Percentiles rank a stretch among this genome's conserved stretches.
phyloP scores from a whole-genome alignment of 2,113 vertebrate species.

The Siniperca chuatsi region DNA sequence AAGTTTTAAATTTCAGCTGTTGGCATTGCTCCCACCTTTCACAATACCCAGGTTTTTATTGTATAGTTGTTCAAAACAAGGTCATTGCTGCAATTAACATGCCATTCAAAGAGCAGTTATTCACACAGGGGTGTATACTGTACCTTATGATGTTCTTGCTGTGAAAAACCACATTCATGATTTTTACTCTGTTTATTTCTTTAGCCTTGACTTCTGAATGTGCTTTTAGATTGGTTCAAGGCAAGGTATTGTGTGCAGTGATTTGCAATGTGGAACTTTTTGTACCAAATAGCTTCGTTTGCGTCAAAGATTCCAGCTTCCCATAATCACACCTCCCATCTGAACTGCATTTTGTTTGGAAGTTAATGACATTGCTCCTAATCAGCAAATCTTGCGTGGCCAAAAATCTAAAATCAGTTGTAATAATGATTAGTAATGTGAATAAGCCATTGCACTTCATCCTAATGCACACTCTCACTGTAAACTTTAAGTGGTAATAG shows the following conservation, averaged over 20 bases:
- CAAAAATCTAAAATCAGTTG: not conserved
- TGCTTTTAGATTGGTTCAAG: not conserved
- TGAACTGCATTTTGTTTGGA: not conserved
- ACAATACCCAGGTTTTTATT: not conserved
- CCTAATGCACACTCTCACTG: not conserved
- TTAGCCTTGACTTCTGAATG: conserved; percentile 12
- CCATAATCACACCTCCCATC: not conserved
- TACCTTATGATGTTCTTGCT: not conserved
- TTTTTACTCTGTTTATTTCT: not conserved
- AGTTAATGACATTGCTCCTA: not conserved
- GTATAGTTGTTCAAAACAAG: conserved; percentile 41
- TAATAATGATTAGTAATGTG: too few species aligned
- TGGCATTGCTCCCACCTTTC: conserved; percentile 23
- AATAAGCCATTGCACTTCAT: not conserved
- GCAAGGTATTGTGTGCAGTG: not conserved
- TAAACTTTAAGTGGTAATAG: not conserved
- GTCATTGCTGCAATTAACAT: conserved; percentile 50
- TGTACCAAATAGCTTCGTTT: not conserved
- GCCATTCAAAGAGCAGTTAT: conserved; percentile 41
- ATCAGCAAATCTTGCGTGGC: not conserved
- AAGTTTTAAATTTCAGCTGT: conserved; percentile 16
- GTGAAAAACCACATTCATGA: not conserved
- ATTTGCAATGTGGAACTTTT: not conserved
- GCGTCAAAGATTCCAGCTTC: not conserved
- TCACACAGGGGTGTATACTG: conserved; percentile 5